These are phyloP conservation scores for Sphecodes monilicornis DNA, from an alignment of 2,888 invertebrate species.

Conservation along the genomic window DNA sequence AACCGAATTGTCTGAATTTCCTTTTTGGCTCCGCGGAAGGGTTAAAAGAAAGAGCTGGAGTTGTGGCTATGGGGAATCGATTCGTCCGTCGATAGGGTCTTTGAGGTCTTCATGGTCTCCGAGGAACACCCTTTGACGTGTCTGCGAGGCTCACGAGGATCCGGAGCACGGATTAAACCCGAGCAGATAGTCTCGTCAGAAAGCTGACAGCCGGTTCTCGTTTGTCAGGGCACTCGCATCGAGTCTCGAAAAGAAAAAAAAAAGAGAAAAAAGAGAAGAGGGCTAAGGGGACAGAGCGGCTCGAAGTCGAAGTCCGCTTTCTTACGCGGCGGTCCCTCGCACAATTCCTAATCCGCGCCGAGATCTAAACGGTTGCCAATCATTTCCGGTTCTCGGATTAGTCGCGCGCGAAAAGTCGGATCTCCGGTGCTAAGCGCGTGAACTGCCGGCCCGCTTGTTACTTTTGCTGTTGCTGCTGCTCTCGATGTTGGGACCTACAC, in stretches of 20 bases:
- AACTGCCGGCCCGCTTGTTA: slow-evolving; percentile 49
- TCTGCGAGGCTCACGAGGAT: slow-evolving; percentile 48
- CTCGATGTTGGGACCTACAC: neutral
- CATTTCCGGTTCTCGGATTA: slow-evolving; percentile 85
- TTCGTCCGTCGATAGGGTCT: neutral
- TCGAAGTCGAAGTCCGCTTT: slow-evolving; percentile 49
- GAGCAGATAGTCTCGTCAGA: slow-evolving; percentile 80
- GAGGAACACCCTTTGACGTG: slow-evolving; percentile 28
- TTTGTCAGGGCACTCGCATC: slow-evolving; percentile 47
- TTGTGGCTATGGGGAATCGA: neutral
- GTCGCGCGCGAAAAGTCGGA: slow-evolving; percentile 74
- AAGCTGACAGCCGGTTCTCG: slow-evolving; percentile 75
- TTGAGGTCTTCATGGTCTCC: neutral
- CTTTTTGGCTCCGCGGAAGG: neutral
- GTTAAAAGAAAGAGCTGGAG: neutral
- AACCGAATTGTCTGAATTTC: neutral
- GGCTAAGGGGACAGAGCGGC: neutral
- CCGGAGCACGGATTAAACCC: slow-evolving; percentile 69
- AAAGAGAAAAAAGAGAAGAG: slow-evolving; percentile 3
- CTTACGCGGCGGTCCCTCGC: slow-evolving; percentile 50
- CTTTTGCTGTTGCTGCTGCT: neutral
- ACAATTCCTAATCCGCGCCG: slow-evolving; percentile 68
- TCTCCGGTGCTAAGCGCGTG: slow-evolving; percentile 66
- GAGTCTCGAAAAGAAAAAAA: slow-evolving; percentile 6
- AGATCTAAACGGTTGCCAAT: slow-evolving; percentile 85